Percentiles rank a stretch among this genome's conserved stretches.
Evolutionary conservation across 2,797 vertebrate genomes (phyloP).

Genomic region (Miichthys miiuy): DNA sequence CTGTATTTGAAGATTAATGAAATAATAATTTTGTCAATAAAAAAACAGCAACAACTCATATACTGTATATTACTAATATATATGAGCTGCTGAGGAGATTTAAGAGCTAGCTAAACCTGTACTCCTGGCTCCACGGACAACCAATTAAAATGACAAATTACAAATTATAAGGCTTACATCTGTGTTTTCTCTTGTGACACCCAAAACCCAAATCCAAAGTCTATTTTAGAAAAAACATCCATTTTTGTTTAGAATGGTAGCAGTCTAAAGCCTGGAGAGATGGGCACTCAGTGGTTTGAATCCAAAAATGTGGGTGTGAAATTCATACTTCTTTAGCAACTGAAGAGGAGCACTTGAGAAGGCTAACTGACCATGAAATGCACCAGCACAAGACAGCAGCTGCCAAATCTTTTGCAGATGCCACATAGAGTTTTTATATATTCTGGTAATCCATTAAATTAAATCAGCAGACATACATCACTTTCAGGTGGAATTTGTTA

Average conservation of each 20-base stretch:
- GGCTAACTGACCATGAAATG: neutral
- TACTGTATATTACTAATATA: neutral
- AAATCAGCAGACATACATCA: neutral
- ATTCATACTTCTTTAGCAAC: neutral
- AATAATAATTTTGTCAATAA: constrained; percentile 1
- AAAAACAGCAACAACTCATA: neutral
- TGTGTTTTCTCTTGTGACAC: constrained; percentile 16
- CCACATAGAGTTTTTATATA: neutral
- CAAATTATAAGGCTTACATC: constrained; percentile 10
- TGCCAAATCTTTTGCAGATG: constrained; percentile 2
- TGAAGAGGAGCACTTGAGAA: constrained; percentile 12
- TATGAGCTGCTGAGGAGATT: neutral
- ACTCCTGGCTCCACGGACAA: neutral
- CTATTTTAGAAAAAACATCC: neutral
- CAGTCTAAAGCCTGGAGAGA: constrained; percentile 3
- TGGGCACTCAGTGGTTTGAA: constrained; percentile 16
- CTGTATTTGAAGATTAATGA: constrained; percentile 14
- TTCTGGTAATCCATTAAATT: neutral
- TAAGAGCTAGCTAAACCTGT: neutral
- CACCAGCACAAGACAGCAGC: neutral
- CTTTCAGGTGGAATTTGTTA: neutral
- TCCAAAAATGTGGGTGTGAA: neutral
- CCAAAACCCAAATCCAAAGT: constrained; percentile 8
- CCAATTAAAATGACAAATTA: constrained; percentile 11
- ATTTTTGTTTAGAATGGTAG: constrained; percentile 6